Evolutionary conservation across 1,140 invertebrate species (phyloP).

Genomic region (Aphaenogaster rudis): DNA sequence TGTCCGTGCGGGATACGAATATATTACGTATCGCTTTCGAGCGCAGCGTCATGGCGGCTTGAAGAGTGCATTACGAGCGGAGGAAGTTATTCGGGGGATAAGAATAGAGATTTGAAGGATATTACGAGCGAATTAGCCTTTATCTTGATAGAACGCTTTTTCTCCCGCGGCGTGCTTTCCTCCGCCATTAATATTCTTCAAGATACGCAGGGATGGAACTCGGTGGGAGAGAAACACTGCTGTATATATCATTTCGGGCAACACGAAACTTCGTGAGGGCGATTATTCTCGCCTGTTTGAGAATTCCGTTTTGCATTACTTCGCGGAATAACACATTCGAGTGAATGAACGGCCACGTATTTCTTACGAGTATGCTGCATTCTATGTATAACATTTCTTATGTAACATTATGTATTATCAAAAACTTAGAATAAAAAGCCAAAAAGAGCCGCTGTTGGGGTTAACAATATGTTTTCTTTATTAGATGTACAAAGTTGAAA

Average conservation of each 20-base stretch:
- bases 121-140: constrained; percentile 33
- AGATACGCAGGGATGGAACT: background rate
- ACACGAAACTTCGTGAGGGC: constrained; percentile 4
- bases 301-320: constrained; percentile 16
- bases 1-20: background rate
- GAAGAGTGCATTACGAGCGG: background rate
- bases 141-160: constrained; percentile 2
- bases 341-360: background rate
- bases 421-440: too few species aligned
- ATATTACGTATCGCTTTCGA: background rate
- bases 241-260: constrained; percentile 38
- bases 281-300: constrained; percentile 7
- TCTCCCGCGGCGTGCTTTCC: background rate
- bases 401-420: too few species aligned
- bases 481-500: too few species aligned
- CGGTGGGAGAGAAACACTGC: background rate
- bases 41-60: background rate
- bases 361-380: background rate
- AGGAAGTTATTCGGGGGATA: background rate
- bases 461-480: too few species aligned
- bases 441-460: too few species aligned
- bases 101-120: constrained; percentile 22
- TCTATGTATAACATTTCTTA: too few species aligned
- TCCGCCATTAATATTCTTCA: constrained; percentile 24
- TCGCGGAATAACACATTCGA: background rate